Evolutionary conservation across 2,888 invertebrate species (phyloP).

Genomic region (Hemicrepidius hirtus): DNA sequence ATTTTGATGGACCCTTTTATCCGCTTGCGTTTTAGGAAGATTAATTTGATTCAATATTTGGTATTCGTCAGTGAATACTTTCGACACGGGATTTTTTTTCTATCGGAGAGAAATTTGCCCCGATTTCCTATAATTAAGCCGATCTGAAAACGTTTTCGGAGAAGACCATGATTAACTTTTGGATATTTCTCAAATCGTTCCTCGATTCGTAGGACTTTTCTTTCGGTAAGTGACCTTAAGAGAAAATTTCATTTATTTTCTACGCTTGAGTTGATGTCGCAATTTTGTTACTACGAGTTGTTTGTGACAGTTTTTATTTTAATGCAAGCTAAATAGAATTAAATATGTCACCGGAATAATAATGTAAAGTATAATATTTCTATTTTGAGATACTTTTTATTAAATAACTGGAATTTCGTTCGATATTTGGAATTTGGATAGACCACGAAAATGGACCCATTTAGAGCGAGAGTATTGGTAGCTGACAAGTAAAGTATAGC

Average conservation of each 20-base stretch:
- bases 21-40: conserved; percentile 30
- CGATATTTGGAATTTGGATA: too few species aligned
- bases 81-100: conserved; percentile 5
- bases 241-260: not conserved
- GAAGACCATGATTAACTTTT: conserved; percentile 2
- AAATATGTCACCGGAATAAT: conserved; percentile 4
- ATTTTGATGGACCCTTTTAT: conserved; percentile 38
- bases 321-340: conserved; percentile 12
- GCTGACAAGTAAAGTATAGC: too few species aligned
- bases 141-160: not conserved
- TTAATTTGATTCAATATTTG: conserved; percentile 39
- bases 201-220: not conserved
- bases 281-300: not conserved
- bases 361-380: too few species aligned
- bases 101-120: not conserved
- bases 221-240: not conserved
- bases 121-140: conserved; percentile 16
- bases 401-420: too few species aligned
- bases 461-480: too few species aligned
- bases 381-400: too few species aligned
- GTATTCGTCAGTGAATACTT: conserved; percentile 26
- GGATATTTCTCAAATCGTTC: not conserved
- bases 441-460: too few species aligned
- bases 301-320: conserved; percentile 9
- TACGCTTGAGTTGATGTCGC: not conserved